A percentile compares a stretch with the other conserved stretches of the same genome.
Evolutionary conservation across 2,888 invertebrate species (phyloP).

Genomic region (Auanema freiburgensis): DNA sequence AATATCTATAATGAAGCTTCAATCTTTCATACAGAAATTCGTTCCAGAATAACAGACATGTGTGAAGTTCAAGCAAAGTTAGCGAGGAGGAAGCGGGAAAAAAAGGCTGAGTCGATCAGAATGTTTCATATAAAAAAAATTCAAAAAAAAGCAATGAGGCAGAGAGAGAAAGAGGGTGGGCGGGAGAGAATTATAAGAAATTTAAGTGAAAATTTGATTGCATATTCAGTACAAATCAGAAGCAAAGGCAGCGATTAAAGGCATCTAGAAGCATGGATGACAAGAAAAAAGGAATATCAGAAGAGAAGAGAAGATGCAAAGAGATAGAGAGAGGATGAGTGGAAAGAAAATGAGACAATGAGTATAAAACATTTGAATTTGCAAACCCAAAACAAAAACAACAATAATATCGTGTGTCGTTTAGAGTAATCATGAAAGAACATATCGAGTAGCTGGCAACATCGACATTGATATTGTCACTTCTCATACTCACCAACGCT

Average conservation of each 20-base stretch:
- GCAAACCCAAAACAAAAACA: background rate
- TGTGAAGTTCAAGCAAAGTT: background rate
- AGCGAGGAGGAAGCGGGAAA: background rate
- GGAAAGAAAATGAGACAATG: background rate
- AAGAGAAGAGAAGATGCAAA: background rate
- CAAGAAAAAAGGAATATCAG: constrained; percentile 1
- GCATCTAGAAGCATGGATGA: background rate
- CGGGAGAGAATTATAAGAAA: background rate
- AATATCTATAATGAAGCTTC: background rate
- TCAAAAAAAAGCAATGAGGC: constrained; percentile 3
- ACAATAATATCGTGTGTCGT: background rate
- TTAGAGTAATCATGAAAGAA: constrained; percentile 1
- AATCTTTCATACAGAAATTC: background rate
- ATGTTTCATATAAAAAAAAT: constrained; percentile 12
- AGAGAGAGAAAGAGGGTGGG: no score
- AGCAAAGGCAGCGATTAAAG: constrained; percentile 4
- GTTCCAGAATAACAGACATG: background rate
- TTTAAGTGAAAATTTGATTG: constrained; percentile 11
- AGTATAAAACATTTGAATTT: constrained; percentile 3
- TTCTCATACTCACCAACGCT: constrained; percentile 1
- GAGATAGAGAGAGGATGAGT: background rate
- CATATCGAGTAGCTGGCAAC: background rate
- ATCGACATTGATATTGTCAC: background rate
- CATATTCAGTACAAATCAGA: constrained; percentile 16
- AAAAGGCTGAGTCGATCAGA: constrained; percentile 1